phyloP scores from a whole-genome alignment of 2,797 vertebrate species.

The Enteromius thamalakanensis region DNA sequence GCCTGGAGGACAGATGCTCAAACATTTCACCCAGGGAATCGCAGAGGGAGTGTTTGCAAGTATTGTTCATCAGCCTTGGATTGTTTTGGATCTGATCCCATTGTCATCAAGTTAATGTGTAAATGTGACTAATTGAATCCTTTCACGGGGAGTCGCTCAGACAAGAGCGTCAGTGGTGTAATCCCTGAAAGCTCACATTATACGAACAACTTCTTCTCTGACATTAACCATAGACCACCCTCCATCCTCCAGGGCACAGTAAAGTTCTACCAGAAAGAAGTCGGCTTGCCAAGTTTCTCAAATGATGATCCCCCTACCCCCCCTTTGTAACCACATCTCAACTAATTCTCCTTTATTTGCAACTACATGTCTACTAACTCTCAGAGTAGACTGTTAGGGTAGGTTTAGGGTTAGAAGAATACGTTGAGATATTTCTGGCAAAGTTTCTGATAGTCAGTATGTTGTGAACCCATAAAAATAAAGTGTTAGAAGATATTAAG shows the following conservation, averaged over 20 bases:
- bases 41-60: slow-evolving; percentile 9
- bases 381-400: too few species aligned
- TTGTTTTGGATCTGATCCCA: slow-evolving; percentile 37
- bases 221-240: slow-evolving; percentile 34
- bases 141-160: slow-evolving; percentile 7
- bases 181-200: slow-evolving; percentile 35
- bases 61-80: not conserved
- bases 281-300: not conserved
- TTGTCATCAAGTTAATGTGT: slow-evolving; percentile 51
- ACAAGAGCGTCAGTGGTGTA: slow-evolving; percentile 20
- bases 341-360: too few species aligned
- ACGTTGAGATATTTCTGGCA: too few species aligned
- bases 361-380: too few species aligned
- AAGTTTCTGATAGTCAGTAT: too few species aligned
- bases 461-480: too few species aligned
- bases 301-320: not conserved
- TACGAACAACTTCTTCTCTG: slow-evolving; percentile 21
- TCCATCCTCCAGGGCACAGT: not conserved
- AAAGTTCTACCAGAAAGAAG: not conserved
- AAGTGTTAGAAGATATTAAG: too few species aligned
- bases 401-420: too few species aligned
- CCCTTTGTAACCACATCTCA: too few species aligned
- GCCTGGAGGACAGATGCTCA: slow-evolving; percentile 27
- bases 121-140: slow-evolving; percentile 51
- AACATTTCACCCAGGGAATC: slow-evolving; percentile 24